Evolutionary conservation across 2,888 invertebrate species (phyloP), one percentile per base, ranked within the genome.

Genomic region (Cryptocephalus moraei): DNA sequence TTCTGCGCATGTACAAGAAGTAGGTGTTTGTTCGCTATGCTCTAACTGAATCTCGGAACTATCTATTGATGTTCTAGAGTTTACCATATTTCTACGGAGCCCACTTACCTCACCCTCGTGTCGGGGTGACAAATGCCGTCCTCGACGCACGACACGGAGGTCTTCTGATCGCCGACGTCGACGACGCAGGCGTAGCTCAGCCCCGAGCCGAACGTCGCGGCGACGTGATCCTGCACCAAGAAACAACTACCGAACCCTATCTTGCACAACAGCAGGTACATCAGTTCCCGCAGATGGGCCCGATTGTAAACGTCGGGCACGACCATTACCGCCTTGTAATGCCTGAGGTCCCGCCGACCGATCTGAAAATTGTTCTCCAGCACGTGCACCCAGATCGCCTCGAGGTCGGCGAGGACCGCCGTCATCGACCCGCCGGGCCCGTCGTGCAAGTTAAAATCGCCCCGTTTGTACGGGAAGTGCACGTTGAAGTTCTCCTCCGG

Each of bases 151-250:
- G 92, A 92, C 13, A 96, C 86, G 0, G 93, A 91, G 0, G 91
- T 92, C 73, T 95, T 95, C 67, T 94, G 91, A 65, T 94, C 94
- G 0, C 95, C 95, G 44, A 95, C 84, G 67, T 95, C 94, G 0
- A 96, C 88, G 1, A 95, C 92, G 72, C 95, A 95, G 0, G 93
- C 94, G 62, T 85, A 88, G 42, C 84, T 82, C 11, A 89, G 69
- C 9, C 90, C 90, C 12, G 87, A 84, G 4, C 90, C 90, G 71
- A 89, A 90, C 9, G 88, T 86, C 8, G 89, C 86, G 41, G 88
- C 86, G 1, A 90, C 89, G 61, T 89, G 88, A 70, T 90, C 90
- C 81, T 85, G 66, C 33, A 69, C 57, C 43, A 62, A 40, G 41
- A 55, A 59, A 59, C 56, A 57, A 50, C 59, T 60, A n/a, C 56